phyloP scores from a whole-genome alignment of 2,113 vertebrate species.

The Chloebia gouldiae region DNA sequence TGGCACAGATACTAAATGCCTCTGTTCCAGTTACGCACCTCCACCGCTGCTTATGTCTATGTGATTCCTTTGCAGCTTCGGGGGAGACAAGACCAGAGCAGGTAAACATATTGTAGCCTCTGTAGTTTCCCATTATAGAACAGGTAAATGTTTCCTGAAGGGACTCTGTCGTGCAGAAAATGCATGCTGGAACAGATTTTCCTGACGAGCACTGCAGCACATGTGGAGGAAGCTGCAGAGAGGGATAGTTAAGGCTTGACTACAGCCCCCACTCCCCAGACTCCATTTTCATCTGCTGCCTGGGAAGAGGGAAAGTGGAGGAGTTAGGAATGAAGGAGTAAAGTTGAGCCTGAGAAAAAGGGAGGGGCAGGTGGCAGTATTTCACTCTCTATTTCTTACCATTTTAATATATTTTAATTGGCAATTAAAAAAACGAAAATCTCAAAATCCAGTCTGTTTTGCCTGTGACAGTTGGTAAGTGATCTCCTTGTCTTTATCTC shows the following conservation, averaged over 20 bases:
- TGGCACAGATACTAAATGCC: neutral
- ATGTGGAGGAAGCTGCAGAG: neutral
- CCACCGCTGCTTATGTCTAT: neutral
- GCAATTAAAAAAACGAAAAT: neutral
- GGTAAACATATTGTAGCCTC: neutral
- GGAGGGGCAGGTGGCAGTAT: neutral
- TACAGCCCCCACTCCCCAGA: rapidly evolving
- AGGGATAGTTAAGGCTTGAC: neutral
- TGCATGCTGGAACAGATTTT: neutral
- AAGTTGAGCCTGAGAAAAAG: neutral
- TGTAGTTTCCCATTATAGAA: neutral
- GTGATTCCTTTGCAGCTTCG: neutral
- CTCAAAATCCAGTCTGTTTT: neutral
- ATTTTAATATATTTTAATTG: neutral
- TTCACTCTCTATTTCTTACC: neutral
- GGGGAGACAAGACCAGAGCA: neutral
- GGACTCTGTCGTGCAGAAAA: neutral
- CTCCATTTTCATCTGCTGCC: neutral
- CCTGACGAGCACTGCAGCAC: rapidly evolving
- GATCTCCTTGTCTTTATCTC: neutral
- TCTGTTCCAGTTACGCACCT: neutral
- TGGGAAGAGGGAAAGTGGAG: neutral
- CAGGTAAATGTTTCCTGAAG: neutral
- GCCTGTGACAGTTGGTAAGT: neutral
- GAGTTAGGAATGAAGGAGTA: neutral